Base-by-base conservation (phyloP, 2,113 vertebrate species). In the Meleagris gallopavo region DNA sequence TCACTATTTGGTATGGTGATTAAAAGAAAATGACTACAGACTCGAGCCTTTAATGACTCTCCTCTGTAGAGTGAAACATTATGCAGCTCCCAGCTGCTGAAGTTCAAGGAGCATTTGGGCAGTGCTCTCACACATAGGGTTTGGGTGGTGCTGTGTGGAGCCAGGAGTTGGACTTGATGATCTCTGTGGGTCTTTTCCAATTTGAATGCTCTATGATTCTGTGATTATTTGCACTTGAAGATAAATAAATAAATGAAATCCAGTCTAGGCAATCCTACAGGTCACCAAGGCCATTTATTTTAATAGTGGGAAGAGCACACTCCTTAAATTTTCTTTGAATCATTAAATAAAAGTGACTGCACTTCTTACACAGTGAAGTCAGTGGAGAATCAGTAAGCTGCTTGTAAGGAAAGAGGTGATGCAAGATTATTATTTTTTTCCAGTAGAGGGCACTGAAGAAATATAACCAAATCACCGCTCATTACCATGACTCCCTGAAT, bases 361-460 rank as follows among this genome's bases (percentile, higher is more conserved):
- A 43, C 5, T 16, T 40, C 38, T 87, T 55, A 27, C 4, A 29
- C 38, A 43, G 41, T 43, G 6, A 38, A 1, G 10, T 30, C 74
- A 43, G 13, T 11, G n/a, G 20, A 40, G 61, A 48, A 38, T 27
- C 16, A 40, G 6, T 57, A 10, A 67, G 12, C 16, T n/a, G 9
- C 43, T 5, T 0, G 0, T 8, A 20, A 20, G n/a, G 36, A 52
- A 90, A 48, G 45, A 36, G 0, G 0, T 30, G 43, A 13, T 65
- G 27, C 2, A 45, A 27, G n/a, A 83, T 36, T 13, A 20, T 58
- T 50, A 5, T 62, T 87, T 82, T 32, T 70, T 70, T 62, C 87
- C 91, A 83, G 82, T 45, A 84, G 82, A 94, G 88, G 82, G 90
- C 90, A 89, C 71, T 77, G 75, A 54, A 83, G 88, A 96, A 80